Base-by-base conservation (phyloP, 2,797 vertebrate genomes). In the Propithecus deckenii region DNA sequence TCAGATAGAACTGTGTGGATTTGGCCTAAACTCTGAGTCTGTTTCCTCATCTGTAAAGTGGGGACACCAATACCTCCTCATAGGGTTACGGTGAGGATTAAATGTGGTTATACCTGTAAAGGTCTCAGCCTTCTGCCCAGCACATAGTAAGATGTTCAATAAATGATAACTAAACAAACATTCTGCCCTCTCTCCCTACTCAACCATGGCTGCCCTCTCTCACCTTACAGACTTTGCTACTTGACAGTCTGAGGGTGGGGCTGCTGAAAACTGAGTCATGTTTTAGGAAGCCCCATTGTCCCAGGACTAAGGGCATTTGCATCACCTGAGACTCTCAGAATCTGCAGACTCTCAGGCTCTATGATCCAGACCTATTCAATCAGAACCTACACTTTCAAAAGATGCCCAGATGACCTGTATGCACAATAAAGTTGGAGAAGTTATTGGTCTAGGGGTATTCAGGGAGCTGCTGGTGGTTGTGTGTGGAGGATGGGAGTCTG, bases 1-100 rank as follows among this genome's bases (percentile, higher is more conserved):
- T 91, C 52, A 81, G 85, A 93, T 35, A 80, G 59, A 88, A 48
- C 35, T 83, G 30, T 67, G 28, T 63, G 71, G 89, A 84, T 41
- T 63, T 95, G 48, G 22, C 59, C 43, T 89, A 78, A 94, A 92
- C 22, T 74, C 80, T 52, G 48, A 28, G 79, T 79, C n/a, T 90
- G 46, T 69, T 93, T 97, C 46, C 65, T 87, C 28, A 8, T 72
- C 76, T 95, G 22, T 90, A 78, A 85, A 86, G 72, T 52, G 22
- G 46, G 32, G 50, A 55, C 14, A 35, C 25, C 6, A 22, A 35
- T 18, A 89, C 38, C 38, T 74, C 63, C 74, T 72, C 22, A 30
- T 17, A 48, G 43, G n/a, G 15, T 91, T 78, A 35, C 14, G 25
- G 14, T 67, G n/a, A 30, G 32, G 57, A 50, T 80, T 80, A 71